Evolutionary conservation across 2,888 invertebrate genomes (phyloP).

Genomic region (Pelosia muscerda): DNA sequence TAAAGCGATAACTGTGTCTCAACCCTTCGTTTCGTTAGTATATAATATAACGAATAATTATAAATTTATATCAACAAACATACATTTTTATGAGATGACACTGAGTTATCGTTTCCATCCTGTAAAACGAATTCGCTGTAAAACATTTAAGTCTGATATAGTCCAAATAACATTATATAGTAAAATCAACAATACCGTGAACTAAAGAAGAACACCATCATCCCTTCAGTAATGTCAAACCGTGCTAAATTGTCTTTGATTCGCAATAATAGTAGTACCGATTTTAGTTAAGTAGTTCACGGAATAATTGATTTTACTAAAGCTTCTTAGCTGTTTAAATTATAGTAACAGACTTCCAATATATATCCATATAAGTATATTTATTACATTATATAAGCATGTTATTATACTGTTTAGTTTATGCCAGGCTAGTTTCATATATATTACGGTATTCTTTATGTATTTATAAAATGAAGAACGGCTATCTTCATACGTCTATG

Average conservation of each 20-base stretch:
- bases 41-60: background rate
- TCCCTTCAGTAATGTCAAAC: too few species aligned
- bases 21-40: background rate
- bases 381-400: background rate
- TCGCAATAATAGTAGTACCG: too few species aligned
- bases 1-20: background rate
- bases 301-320: too few species aligned
- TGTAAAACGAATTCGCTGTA: background rate
- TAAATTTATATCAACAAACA: background rate
- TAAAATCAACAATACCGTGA: too few species aligned
- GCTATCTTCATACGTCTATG: background rate
- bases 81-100: background rate
- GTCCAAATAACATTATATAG: background rate
- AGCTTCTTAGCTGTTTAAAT: background rate
- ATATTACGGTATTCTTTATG: constrained; percentile 1
- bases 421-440: background rate
- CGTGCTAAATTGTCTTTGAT: too few species aligned
- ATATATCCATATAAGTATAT: background rate
- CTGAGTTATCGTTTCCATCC: background rate
- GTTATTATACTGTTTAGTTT: background rate
- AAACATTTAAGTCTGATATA: background rate
- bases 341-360: background rate
- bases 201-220: too few species aligned
- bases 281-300: too few species aligned
- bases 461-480: background rate